Evolutionary conservation across 1,140 invertebrate genomes (phyloP).

Genomic region (Alviniconcha marisindica): DNA sequence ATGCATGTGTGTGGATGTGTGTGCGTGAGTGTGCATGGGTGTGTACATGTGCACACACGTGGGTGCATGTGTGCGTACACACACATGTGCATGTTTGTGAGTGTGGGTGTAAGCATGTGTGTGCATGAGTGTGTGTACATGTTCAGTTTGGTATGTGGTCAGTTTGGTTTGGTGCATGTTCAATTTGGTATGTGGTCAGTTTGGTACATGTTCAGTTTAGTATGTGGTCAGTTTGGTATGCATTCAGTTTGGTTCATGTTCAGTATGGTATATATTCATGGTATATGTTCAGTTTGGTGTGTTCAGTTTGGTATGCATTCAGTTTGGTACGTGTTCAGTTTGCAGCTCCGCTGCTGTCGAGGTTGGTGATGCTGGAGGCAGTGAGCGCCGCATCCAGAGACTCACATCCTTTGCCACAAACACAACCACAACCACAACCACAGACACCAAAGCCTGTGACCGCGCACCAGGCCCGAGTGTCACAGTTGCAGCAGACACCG

Average conservation of each 20-base stretch:
- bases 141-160: not conserved
- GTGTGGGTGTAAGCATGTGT: not conserved
- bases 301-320: no score
- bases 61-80: not conserved
- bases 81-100: not conserved
- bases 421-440: not conserved
- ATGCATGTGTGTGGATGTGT: conserved; percentile 12
- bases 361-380: not conserved
- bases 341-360: conserved; percentile 21
- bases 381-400: not conserved
- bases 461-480: not conserved
- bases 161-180: no score
- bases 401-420: not conserved
- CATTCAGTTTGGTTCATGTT: no score
- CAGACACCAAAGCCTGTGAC: not conserved
- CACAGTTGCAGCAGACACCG: not conserved
- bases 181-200: no score
- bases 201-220: not conserved
- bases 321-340: conserved; percentile 22
- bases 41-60: not conserved
- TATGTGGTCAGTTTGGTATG: no score
- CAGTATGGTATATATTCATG: no score
- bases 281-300: no score
- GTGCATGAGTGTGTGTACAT: not conserved
- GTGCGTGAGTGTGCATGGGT: not conserved